Conservation (phyloP, 2,888 invertebrate genomes). For the Hecatera dysodea region DNA sequence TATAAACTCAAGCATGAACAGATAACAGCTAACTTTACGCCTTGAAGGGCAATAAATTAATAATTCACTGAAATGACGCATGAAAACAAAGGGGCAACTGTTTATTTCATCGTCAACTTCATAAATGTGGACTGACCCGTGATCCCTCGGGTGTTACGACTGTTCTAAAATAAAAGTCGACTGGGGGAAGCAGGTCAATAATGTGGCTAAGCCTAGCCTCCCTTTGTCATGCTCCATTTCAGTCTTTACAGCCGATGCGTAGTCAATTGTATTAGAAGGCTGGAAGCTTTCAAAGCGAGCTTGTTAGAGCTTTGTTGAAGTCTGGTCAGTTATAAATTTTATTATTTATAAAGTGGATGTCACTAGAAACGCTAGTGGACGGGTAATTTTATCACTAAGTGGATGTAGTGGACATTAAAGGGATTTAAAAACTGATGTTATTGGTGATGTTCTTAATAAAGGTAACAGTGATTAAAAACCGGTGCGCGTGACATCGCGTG, state of each 20-base stretch:
- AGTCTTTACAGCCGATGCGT: conserved; percentile 53
- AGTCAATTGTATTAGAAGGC: conserved; percentile 52
- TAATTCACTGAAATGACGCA: conserved; percentile 42
- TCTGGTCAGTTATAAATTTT: conserved; percentile 25
- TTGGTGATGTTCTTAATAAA: conserved; percentile 47
- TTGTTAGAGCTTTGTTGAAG: conserved; percentile 18
- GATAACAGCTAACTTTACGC: conserved; percentile 13
- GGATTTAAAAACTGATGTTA: conserved; percentile 36
- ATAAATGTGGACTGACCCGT: conserved; percentile 56
- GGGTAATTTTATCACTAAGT: conserved; percentile 3
- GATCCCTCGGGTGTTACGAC: conserved; percentile 40
- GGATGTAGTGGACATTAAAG: conserved; percentile 9
- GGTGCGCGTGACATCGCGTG: no score
- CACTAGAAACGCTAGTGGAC: neutral
- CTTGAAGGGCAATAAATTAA: conserved; percentile 16
- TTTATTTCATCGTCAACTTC: conserved; percentile 38
- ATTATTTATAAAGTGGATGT: conserved; percentile 26
- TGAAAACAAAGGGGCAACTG: conserved; percentile 23
- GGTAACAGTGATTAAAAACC: conserved; percentile 15
- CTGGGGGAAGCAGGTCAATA: conserved; percentile 31
- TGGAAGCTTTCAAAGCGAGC: conserved; percentile 26
- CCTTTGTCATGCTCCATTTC: conserved; percentile 59
- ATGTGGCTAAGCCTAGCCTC: conserved; percentile 29
- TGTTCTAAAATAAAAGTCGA: conserved; percentile 49
- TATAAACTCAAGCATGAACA: conserved; percentile 3